Evolutionary conservation across 1,140 invertebrate species (phyloP).

Genomic region (Vollenhovia emeryi): DNA sequence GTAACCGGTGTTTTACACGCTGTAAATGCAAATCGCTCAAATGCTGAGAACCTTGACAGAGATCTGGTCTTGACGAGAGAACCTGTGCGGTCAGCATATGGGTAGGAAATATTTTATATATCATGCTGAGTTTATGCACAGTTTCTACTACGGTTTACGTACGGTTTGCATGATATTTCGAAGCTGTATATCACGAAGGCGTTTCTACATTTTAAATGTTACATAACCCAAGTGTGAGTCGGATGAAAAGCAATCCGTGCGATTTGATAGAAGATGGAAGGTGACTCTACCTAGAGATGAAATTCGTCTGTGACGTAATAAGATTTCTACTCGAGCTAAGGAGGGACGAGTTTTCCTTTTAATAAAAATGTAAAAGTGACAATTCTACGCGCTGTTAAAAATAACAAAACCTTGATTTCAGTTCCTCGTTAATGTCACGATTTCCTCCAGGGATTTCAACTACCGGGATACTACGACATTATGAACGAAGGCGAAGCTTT

Average conservation of each 20-base stretch:
- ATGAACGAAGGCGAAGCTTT: background rate
- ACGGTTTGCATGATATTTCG: slow-evolving; percentile 32
- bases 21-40: slow-evolving; percentile 14
- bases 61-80: slow-evolving; percentile 32
- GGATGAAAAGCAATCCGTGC: background rate
- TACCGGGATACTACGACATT: background rate
- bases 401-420: background rate
- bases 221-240: background rate
- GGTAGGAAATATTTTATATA: slow-evolving; percentile 28
- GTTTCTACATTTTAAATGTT: slow-evolving; percentile 27
- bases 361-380: background rate
- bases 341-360: background rate
- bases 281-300: background rate
- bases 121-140: too few species aligned
- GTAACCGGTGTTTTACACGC: background rate
- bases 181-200: background rate
- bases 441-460: background rate
- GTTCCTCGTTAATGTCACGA: background rate
- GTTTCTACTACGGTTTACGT: slow-evolving; percentile 16
- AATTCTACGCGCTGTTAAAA: background rate
- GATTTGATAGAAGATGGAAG: background rate
- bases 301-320: background rate
- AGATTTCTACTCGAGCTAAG: background rate
- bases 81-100: background rate
- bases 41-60: slow-evolving; percentile 31